Evolutionary conservation across 92 coral and sea anemone species (phyloP).

Genomic region (Porites divaricata): DNA sequence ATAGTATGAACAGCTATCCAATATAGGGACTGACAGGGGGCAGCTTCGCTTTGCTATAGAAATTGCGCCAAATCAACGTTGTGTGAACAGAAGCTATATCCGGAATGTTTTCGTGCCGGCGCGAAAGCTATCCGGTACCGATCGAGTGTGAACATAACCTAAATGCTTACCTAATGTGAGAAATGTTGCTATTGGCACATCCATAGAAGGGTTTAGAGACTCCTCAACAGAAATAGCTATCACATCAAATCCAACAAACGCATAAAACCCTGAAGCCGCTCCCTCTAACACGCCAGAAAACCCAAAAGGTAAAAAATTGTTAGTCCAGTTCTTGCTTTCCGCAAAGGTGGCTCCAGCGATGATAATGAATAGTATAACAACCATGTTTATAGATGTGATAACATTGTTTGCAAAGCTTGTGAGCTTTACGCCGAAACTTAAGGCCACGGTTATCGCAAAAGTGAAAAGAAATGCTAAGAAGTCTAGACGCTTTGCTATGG

Average conservation of each 20-base stretch:
- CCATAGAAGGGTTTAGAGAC: conserved; percentile 48
- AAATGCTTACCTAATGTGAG: conserved; percentile 70
- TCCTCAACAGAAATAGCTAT: conserved; percentile 72
- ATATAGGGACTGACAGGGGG: no score
- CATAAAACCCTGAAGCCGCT: conserved; percentile 70
- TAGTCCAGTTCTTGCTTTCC: conserved; percentile 64
- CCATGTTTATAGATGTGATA: conserved; percentile 54
- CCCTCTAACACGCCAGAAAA: conserved; percentile 63
- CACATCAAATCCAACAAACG: conserved; percentile 73
- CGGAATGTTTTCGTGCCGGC: no score
- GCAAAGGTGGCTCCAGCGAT: conserved; percentile 15
- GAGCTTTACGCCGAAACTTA: conserved; percentile 50
- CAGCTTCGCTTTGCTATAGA: no score
- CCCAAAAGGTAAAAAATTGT: conserved; percentile 71
- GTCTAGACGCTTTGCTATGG: neutral
- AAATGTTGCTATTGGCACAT: conserved; percentile 69
- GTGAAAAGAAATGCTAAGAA: conserved; percentile 57
- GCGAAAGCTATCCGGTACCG: no score
- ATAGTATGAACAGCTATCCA: no score
- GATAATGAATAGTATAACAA: conserved; percentile 56
- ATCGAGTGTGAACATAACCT: no score
- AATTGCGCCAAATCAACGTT: no score
- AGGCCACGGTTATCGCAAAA: conserved; percentile 28
- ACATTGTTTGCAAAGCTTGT: conserved; percentile 40
- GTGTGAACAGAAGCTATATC: no score